A percentile compares a stretch with the other conserved stretches of the same genome.
Conservation (phyloP, 2,888 invertebrate genomes). For the Ashinkailepas kermadecensis region DNA sequence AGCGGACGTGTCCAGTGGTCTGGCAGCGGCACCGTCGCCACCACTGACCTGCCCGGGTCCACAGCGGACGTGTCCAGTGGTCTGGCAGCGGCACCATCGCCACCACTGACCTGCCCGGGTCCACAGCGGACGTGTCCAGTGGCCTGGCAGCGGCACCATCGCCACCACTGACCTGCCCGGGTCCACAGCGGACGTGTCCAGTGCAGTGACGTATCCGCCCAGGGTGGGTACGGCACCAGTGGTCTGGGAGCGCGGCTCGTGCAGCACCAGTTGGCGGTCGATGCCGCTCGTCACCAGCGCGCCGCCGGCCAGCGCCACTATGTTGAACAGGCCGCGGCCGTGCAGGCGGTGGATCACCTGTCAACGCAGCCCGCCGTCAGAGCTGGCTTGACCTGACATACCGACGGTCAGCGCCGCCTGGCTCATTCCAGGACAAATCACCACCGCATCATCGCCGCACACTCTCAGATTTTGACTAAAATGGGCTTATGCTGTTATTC, state of each 20-base stretch:
- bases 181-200: background rate
- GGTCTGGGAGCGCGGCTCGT: background rate
- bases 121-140: too few species aligned
- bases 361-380: background rate
- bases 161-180: background rate
- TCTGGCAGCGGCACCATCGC: too few species aligned
- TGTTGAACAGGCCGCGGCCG: conserved; percentile 54
- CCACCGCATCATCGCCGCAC: background rate
- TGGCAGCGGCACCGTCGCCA: too few species aligned
- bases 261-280: background rate
- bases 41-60: too few species aligned
- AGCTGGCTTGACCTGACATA: too few species aligned
- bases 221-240: conserved; percentile 50
- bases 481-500: too few species aligned
- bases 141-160: too few species aligned
- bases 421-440: background rate
- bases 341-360: conserved; percentile 42
- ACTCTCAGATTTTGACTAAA: background rate
- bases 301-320: conserved; percentile 46
- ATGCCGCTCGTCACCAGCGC: conserved; percentile 11
- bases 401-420: background rate
- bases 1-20: too few species aligned
- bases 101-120: too few species aligned
- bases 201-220: background rate
- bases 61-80: too few species aligned